Evolutionary conservation across 2,888 invertebrate genomes (phyloP), one percentile per base, ranked within the genome.

Genomic region (Drosophila paranaensis): DNA sequence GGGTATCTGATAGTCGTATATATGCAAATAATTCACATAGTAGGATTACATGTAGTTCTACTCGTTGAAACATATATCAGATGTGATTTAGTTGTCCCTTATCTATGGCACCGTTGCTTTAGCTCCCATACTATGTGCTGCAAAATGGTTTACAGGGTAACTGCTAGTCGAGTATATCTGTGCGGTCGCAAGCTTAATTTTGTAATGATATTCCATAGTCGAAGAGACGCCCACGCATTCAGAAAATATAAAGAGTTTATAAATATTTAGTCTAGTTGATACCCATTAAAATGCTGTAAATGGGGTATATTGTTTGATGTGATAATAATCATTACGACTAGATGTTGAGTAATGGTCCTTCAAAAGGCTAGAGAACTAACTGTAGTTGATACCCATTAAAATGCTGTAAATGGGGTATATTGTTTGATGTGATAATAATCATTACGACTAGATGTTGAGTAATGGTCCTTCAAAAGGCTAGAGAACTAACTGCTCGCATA

Each of bases 251-350:
- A 74, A 74, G 68, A 64, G 54, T 69, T 70, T 61, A 71, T 72
- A 88, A 77, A 87, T 65, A 79, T 85, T 87, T 79, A 50, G 39
- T 25, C 20, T 56, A 9, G 13, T 20, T 43, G n/a, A n/a, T n/a
- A n/a, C n/a, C n/a, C n/a, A n/a, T n/a, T n/a, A n/a, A n/a, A n/a
- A n/a, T n/a, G n/a, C n/a, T n/a, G n/a, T n/a, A n/a, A n/a, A n/a
- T n/a, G n/a, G n/a, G n/a, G n/a, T n/a, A n/a, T n/a, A n/a, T n/a
- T n/a, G n/a, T n/a, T n/a, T n/a, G n/a, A n/a, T n/a, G n/a, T n/a
- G n/a, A n/a, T n/a, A n/a, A n/a, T n/a, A n/a, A n/a, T n/a, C n/a
- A n/a, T n/a, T n/a, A n/a, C n/a, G n/a, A n/a, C n/a, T n/a, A n/a
- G n/a, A n/a, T n/a, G n/a, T n/a, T n/a, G n/a, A n/a, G n/a, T n/a